These are phyloP conservation scores for Paratrypauchen microcephalus DNA, from an alignment of 2,797 vertebrate species.

Conservation along the genomic window DNA sequence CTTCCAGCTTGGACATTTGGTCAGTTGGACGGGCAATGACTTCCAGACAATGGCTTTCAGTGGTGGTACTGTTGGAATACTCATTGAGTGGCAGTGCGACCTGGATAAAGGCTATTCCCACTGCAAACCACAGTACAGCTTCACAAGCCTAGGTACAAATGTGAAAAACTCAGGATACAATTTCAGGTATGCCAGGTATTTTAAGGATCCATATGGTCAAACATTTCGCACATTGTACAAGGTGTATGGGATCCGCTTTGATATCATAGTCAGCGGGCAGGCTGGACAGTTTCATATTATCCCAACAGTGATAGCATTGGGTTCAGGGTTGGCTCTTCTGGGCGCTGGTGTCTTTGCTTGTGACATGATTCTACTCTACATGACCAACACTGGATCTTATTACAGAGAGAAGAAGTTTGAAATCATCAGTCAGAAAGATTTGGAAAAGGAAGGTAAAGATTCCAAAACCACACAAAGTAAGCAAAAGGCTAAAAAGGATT, in stretches of 20 bases:
- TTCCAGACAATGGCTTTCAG: slow-evolving; percentile 87
- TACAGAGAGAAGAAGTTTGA: slow-evolving; percentile 95
- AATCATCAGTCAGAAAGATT: slow-evolving; percentile 77
- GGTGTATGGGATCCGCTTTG: slow-evolving; percentile 94
- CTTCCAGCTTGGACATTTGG: slow-evolving; percentile 84
- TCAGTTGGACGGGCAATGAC: slow-evolving; percentile 78
- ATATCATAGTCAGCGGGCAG: slow-evolving; percentile 93
- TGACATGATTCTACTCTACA: slow-evolving; percentile 92
- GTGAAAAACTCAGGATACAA: slow-evolving; percentile 88
- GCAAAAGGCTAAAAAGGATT: slow-evolving; percentile 53
- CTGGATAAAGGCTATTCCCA: slow-evolving; percentile 86
- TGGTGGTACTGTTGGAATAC: slow-evolving; percentile 91
- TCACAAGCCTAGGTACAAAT: slow-evolving; percentile 86
- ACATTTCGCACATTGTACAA: slow-evolving; percentile 88
- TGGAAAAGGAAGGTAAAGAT: slow-evolving; percentile 39
- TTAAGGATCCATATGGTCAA: slow-evolving; percentile 77
- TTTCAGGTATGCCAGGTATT: slow-evolving; percentile 94
- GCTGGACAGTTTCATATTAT: slow-evolving; percentile 94
- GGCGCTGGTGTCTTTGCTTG: slow-evolving; percentile 90
- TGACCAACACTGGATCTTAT: slow-evolving; percentile 91
- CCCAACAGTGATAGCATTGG: slow-evolving; percentile 91
- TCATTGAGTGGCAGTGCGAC: slow-evolving; percentile 94
- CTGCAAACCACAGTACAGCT: slow-evolving; percentile 90
- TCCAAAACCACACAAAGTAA: slow-evolving; percentile 37
- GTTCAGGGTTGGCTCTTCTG: slow-evolving; percentile 89